Evolutionary conservation across 2,888 invertebrate genomes (phyloP), one percentile per base, ranked within the genome.

Genomic region (Agelastica alni): DNA sequence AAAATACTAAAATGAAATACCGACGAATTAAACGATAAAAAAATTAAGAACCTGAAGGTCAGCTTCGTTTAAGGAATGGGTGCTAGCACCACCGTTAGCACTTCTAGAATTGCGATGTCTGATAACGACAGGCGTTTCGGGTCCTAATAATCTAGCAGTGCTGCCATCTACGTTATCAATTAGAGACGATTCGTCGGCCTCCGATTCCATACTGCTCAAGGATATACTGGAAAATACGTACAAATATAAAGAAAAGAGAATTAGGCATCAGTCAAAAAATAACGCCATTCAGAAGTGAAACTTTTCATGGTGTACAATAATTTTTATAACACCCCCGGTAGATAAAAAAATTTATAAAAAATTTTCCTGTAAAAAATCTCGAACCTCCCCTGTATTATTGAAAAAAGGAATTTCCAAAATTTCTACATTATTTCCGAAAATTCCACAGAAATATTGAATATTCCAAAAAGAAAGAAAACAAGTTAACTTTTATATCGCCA

Each of bases 11-110:
- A 22, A 7, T 22, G 22, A 22, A 7, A 5, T 4, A 22, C 4
- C 7, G 22, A 22, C 4, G 22, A 22, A 22, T 22, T 22, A 4
- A 22, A 4, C 22, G 7, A 22, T 5, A 22, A 4, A 7, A 22
- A 22, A 22, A 32, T 10, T 44, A 45, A 51, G 14, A 6, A 90
- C 90, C 77, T 91, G 91, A 61, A 93, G 80, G 77, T 93, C 92
- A 62, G 91, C 91, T 74, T 93, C 93, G 70, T 93, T 93, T 58
- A 93, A 81, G 1, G 93, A 93, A 75, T 93, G 92, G 2, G 93
- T 92, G 57, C 80, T 81, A 47, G 78, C 80, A 41, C 78, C 80
- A 31, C 84, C 83, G 47, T 80, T 80, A 4, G 82, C 78, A 52
- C 79, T 79, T 59, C 81, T 78, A 32, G 80, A 78, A n/a, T 67